A percentile compares a stretch with the other conserved stretches of the same genome.
These are phyloP conservation scores for Florisuga fusca DNA, from an alignment of 2,797 vertebrate genomes.

Conservation along the genomic window DNA sequence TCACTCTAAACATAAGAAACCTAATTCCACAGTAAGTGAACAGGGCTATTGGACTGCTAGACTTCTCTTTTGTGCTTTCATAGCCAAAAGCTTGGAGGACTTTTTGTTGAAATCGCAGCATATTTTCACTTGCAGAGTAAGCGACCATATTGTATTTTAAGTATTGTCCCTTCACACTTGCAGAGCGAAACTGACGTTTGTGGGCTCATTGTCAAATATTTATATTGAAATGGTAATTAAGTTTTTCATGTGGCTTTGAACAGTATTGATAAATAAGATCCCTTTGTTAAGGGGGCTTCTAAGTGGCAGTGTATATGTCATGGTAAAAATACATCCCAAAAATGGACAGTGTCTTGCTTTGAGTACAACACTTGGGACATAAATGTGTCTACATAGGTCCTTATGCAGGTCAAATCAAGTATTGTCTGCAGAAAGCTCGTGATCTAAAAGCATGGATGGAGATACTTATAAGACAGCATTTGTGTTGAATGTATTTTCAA, in stretches of 20 bases:
- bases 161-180: background rate
- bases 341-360: background rate
- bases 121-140: background rate
- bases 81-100: background rate
- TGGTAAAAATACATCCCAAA: background rate
- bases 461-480: background rate
- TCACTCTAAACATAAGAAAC: background rate
- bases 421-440: background rate
- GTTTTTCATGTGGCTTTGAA: background rate
- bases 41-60: background rate
- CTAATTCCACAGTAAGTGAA: background rate
- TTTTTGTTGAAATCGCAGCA: background rate
- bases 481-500: background rate
- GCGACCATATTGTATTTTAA: too few species aligned
- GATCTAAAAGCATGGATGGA: background rate
- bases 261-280: background rate
- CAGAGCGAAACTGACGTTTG: background rate
- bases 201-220: background rate
- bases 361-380: background rate
- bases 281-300: background rate
- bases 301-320: background rate
- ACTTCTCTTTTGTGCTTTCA: background rate
- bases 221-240: background rate
- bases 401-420: background rate
- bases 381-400: background rate